These are phyloP conservation scores for Yasuhikotakia modesta DNA, from an alignment of 2,797 vertebrate species.

Conservation along the genomic window DNA sequence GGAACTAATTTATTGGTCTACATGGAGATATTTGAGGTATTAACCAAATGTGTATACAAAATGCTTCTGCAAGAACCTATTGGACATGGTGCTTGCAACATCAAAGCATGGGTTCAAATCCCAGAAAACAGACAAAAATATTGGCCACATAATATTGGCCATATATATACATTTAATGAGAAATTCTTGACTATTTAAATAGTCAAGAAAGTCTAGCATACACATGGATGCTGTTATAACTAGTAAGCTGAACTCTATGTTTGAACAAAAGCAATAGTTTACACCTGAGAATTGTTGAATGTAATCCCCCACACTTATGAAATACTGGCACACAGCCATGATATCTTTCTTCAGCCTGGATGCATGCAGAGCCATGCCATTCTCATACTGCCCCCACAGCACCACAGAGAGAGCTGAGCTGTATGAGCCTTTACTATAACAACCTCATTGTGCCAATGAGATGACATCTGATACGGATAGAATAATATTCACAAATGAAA, in stretches of 20 bases:
- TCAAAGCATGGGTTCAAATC: neutral
- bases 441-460: constrained; percentile 11
- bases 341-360: constrained; percentile 77
- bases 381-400: constrained; percentile 32
- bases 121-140: neutral
- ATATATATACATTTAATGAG: too few relatives aligned
- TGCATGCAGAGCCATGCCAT: constrained; percentile 15
- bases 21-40: neutral
- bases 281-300: constrained; percentile 74
- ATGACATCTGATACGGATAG: constrained; percentile 64
- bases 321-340: constrained; percentile 77
- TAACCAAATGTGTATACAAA: neutral
- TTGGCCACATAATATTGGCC: too few relatives aligned
- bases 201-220: too few relatives aligned
- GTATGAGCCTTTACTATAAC: constrained; percentile 16
- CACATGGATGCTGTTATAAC: too few relatives aligned
- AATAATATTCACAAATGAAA: constrained; percentile 24
- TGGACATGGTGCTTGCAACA: neutral
- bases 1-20: neutral
- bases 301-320: constrained; percentile 76
- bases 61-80: neutral
- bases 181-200: too few relatives aligned
- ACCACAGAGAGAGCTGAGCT: constrained; percentile 22
- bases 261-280: constrained; percentile 30
- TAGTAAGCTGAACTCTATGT: too few relatives aligned